Conservation (phyloP, 64 coral and sea anemone species). For the Pocillopora verrucosa region DNA sequence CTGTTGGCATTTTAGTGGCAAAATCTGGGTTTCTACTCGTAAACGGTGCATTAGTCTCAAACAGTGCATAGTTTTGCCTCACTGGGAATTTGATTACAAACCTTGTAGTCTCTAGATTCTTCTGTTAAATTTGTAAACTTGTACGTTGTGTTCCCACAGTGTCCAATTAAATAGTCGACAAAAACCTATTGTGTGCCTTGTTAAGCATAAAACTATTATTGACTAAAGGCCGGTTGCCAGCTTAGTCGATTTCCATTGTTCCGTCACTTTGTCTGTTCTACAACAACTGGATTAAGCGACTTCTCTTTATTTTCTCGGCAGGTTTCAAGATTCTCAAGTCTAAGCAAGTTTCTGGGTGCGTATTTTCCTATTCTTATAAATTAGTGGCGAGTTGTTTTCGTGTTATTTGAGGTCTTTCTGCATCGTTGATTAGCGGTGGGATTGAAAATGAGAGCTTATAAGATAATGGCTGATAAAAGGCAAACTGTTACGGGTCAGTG, state of each 20-base stretch:
- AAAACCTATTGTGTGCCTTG: neutral
- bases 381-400: neutral
- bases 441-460: slow-evolving; percentile 14
- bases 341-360: neutral
- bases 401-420: neutral
- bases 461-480: neutral
- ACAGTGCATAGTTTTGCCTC: neutral
- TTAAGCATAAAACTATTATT: slow-evolving; percentile 12
- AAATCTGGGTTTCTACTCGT: neutral
- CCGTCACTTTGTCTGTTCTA: neutral
- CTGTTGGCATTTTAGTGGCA: too few relatives aligned
- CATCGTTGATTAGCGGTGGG: neutral
- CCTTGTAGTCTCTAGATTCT: neutral
- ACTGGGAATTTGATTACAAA: neutral
- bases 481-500: neutral
- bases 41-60: neutral
- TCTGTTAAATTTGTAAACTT: neutral
- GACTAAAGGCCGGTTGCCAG: neutral
- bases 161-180: neutral
- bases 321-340: slow-evolving; percentile 53
- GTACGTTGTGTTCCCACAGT: neutral
- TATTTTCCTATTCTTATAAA: neutral
- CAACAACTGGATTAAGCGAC: slow-evolving; percentile 11
- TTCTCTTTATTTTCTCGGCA: slow-evolving; percentile 8
- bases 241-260: neutral